Evolutionary conservation across 2,797 vertebrate genomes (phyloP), one percentile per base, ranked within the genome.

Genomic region (Epinephelus awoara): DNA sequence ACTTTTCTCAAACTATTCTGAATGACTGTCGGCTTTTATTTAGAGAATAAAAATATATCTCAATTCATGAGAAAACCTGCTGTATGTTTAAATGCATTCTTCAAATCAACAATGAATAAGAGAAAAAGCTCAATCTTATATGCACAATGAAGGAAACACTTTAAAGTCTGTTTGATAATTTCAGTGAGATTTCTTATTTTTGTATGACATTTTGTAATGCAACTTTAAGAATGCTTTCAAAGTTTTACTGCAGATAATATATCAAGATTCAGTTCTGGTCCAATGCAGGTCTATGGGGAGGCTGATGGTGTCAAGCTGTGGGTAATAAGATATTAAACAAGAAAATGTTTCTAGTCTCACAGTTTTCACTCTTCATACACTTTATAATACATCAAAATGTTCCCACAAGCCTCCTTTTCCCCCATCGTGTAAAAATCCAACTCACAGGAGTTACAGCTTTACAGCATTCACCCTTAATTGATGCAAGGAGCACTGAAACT

Each of bases 341-440:
- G 47, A 56, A 67, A 72, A 17, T 9, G 18, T 14, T 40, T 11
- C 25, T 25, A 67, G 17, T 19, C 47, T 23, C 46, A 57, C 40
- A 50, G 49, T 52, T 63, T 75, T 71, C 13, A 50, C 49, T 67
- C 19, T 19, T 56, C 25, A 0, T 0, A 3, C 46, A 59, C n/a
- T 58, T 61, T 42, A 75, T 27, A 49, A 61, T 59, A 40, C 54
- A 72, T 72, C 38, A 72, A 27, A 54, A 40, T 51, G 38, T 46
- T 74, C 65, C 49, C 69, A 46, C 5, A 59, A 0, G 23, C 19
- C 44, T 54, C 52, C 6, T n/a, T 69, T 21, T 38, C 0, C n/a
- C 49, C 44, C 18, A 12, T 29, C n/a, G 17, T 69, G 23, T 67
- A 38, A 12, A 34, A 51, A 23, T 25, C 11, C 2, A 54, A 66